Base-by-base conservation (phyloP, 2,113 vertebrate species). In the Glaucidium brasilianum region DNA sequence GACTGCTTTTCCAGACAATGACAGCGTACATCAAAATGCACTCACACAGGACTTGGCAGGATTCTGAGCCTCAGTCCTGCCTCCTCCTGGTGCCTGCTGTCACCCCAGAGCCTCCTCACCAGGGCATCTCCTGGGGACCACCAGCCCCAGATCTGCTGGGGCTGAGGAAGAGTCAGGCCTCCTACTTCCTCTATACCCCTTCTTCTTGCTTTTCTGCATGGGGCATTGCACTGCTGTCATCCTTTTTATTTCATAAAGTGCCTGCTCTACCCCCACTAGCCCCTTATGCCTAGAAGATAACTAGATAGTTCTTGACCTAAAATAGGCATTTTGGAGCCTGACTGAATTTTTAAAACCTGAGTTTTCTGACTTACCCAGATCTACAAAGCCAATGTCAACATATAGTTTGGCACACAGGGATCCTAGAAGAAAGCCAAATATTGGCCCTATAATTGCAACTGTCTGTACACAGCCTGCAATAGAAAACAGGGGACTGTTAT, bases 371-470 rank as follows among this genome's bases (percentile, higher is more conserved):
- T 98, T 98, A 99, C 99, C 99, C 98, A 99, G 96, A 94, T 99
- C 98, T 84, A 99, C 98, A 95, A 98, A 98, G 90, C 99, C 99
- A 94, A 99, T 93, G 96, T 99, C 99, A 91, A 99, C 99, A 29
- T 99, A 99, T 73, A 99, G 92, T 92, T 99, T 99, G 94, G 99
- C 98, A 73, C 99, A 99, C 41, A 98, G 98, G 9, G 99, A 99
- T 23, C 99, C 99, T 69, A 99, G 92, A 93, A 99, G 98, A 95
- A 99, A 99, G 43, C 99, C 99, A 95, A 99, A 98, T 97, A 99
- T 99, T 5, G 99, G 99, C 6, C 99, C 99, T 43, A 99, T 86
- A 64, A 99, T 99, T 25, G 99, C 99, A 13, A 98, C 94, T 1
- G 99, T 99, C 92, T 99, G 99, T 53, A 99, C 98, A 37, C 98